Evolutionary conservation across 1,140 invertebrate species (phyloP).

Genomic region (Dendrolimus kikuchii): DNA sequence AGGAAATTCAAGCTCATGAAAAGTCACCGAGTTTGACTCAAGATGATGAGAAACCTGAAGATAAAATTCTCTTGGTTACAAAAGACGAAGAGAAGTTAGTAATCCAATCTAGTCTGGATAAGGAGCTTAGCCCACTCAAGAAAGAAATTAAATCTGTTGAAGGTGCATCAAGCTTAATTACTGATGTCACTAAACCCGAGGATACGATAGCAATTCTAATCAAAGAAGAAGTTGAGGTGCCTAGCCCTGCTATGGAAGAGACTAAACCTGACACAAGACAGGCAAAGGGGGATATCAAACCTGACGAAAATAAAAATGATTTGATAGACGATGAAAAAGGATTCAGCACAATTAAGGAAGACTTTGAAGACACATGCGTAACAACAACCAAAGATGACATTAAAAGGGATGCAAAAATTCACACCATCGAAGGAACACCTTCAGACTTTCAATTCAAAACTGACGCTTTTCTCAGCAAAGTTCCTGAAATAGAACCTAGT

Average conservation of each 20-base stretch:
- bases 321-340: not conserved
- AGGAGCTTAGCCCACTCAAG: not conserved
- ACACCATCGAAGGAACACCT: slow-evolving; percentile 32
- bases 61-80: too few species aligned
- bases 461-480: slow-evolving; percentile 38
- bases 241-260: not conserved
- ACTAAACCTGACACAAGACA: too few species aligned
- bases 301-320: not conserved
- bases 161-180: not conserved
- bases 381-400: not conserved
- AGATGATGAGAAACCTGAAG: not conserved
- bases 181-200: not conserved
- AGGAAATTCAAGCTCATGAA: not conserved
- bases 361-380: slow-evolving; percentile 3
- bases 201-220: not conserved
- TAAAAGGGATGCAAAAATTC: slow-evolving; percentile 10
- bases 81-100: too few species aligned
- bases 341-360: not conserved
- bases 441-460: slow-evolving; percentile 12
- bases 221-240: not conserved
- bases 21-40: not conserved
- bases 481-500: slow-evolving; percentile 44
- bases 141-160: not conserved
- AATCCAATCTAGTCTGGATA: not conserved
- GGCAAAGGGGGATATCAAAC: slow-evolving; percentile 6